Evolutionary conservation across 1,140 invertebrate species (phyloP).

Genomic region (Apis laboriosa): DNA sequence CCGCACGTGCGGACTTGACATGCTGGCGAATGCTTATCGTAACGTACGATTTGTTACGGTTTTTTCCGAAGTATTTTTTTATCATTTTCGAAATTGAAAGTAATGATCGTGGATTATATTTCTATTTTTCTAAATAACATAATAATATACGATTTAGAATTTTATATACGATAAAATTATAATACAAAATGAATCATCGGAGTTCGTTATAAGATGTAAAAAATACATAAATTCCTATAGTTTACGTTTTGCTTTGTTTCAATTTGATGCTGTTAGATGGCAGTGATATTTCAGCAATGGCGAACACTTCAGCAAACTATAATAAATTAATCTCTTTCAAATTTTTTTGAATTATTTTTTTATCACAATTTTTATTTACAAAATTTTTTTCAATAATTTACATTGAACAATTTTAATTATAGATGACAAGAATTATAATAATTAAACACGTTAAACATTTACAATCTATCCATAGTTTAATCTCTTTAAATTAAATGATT

Average conservation of each 20-base stretch:
- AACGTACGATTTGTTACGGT: background rate
- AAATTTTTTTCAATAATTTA: background rate
- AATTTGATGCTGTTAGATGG: background rate
- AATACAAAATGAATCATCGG: background rate
- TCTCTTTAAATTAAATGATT: slow-evolving; percentile 12
- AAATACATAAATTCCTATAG: background rate
- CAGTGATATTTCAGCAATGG: background rate
- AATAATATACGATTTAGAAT: background rate
- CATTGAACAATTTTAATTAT: background rate
- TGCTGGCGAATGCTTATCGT: background rate
- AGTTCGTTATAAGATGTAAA: background rate
- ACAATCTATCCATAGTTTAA: background rate
- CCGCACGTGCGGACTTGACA: slow-evolving; percentile 9
- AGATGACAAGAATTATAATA: background rate
- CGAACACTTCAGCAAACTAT: no score
- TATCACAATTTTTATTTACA: no score
- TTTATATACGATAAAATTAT: background rate
- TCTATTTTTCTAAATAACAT: background rate
- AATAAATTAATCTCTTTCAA: background rate
- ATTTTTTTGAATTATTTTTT: background rate
- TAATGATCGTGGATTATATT: background rate
- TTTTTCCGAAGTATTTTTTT: background rate
- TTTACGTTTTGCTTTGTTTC: background rate
- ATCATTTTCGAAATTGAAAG: background rate
- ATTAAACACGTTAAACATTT: background rate